These are phyloP conservation scores for Progne subis DNA, from an alignment of 2,113 vertebrate species.

Conservation along the genomic window DNA sequence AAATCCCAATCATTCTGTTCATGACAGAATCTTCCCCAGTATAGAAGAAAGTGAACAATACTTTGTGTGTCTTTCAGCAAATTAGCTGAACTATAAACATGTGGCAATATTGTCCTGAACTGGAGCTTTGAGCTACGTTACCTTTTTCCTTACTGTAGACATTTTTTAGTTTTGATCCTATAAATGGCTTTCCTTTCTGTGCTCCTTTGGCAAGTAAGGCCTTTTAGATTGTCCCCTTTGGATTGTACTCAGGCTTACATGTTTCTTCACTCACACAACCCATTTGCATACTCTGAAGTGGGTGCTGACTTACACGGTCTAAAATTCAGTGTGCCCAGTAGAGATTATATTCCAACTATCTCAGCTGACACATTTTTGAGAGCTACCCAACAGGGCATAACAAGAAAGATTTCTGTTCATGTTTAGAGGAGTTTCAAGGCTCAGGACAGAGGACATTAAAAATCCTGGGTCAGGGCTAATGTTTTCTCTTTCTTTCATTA, in stretches of 20 bases:
- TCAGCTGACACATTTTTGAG: not conserved
- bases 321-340: not conserved
- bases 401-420: not conserved
- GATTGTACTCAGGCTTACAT: not conserved
- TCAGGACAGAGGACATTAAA: not conserved
- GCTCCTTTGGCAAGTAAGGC: rapidly evolving
- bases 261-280: not conserved
- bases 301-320: not conserved
- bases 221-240: not conserved
- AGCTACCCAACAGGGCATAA: rapidly evolving
- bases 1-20: not conserved
- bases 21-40: not conserved
- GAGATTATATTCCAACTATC: not conserved
- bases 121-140: not conserved
- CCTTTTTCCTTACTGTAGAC: not conserved
- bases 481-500: not conserved
- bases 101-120: not conserved
- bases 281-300: not conserved
- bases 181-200: not conserved
- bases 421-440: not conserved
- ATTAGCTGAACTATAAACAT: not conserved
- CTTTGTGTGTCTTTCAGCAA: not conserved
- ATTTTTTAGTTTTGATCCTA: not conserved
- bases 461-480: not conserved
- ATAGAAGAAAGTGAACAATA: not conserved